These are phyloP conservation scores for Phymanthus crucifer DNA, from an alignment of 92 coral and sea anemone genomes.

Conservation along the genomic window DNA sequence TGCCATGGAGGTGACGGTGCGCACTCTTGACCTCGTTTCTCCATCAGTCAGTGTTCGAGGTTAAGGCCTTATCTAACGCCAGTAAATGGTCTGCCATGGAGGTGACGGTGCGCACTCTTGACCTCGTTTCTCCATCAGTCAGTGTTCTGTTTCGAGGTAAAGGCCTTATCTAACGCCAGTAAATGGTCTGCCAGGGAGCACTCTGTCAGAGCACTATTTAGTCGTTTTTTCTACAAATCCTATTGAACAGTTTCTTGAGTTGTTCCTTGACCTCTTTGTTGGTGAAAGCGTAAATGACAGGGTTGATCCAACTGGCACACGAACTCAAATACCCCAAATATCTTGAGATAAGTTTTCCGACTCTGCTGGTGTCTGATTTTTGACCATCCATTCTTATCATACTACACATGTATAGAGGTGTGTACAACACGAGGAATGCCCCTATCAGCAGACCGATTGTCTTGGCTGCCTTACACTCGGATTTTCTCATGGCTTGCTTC, in stretches of 20 bases:
- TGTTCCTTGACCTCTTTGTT: constrained; percentile 9
- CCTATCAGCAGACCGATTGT: constrained; percentile 31
- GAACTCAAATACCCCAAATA: not conserved
- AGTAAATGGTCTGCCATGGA: too few species aligned
- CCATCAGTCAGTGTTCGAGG: too few species aligned
- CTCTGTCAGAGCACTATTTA: too few species aligned
- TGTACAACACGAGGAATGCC: constrained; percentile 24
- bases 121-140: too few species aligned
- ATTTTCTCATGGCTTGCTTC: constrained; percentile 1
- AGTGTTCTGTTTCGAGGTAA: too few species aligned
- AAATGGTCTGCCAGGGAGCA: too few species aligned
- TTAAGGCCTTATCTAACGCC: too few species aligned
- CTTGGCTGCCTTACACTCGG: constrained; percentile 21
- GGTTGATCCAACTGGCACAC: constrained; percentile 31
- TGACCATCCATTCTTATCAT: not conserved
- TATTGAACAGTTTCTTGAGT: constrained; percentile 12
- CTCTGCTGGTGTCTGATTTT: not conserved
- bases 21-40: too few species aligned
- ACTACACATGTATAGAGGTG: not conserved
- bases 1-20: too few species aligned
- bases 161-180: too few species aligned
- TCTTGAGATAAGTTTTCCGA: not conserved
- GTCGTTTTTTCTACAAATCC: not conserved
- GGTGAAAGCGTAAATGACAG: constrained; percentile 26
- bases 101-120: too few species aligned